A percentile compares a stretch with the other conserved stretches of the same genome.
These are phyloP conservation scores for Poecilobothrus nobilitatus DNA, from an alignment of 2,888 invertebrate species.

Conservation along the genomic window DNA sequence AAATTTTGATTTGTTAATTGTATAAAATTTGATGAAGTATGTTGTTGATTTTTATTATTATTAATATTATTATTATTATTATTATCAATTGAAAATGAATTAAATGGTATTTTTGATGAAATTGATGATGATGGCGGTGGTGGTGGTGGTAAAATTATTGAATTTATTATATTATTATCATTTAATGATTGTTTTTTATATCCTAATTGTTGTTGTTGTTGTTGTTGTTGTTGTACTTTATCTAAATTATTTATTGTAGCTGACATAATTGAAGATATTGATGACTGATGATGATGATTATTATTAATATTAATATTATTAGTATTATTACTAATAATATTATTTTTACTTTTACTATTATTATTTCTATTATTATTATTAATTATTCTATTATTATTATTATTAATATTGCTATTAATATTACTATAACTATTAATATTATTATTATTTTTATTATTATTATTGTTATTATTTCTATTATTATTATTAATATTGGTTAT, in stretches of 20 bases:
- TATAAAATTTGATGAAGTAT: conserved; percentile 10
- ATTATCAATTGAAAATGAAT: conserved; percentile 15
- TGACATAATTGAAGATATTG: conserved; percentile 42
- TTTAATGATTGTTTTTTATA: neutral
- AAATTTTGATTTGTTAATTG: conserved; percentile 17
- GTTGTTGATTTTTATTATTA: conserved; percentile 9
- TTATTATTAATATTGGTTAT: too few species aligned
- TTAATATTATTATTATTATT: conserved; percentile 10
- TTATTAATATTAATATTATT: too few species aligned
- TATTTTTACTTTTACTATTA: too few species aligned
- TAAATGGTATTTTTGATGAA: conserved; percentile 9
- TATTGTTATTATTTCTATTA: too few species aligned
- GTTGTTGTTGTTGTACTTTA: conserved; percentile 14
- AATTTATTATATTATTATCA: conserved; percentile 9
- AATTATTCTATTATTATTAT: too few species aligned
- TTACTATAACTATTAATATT: conserved; percentile 15
- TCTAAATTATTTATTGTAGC: conserved; percentile 19
- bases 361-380: conserved; percentile 27
- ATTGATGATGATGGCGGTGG: conserved; percentile 10
- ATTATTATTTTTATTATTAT: conserved; percentile 33
- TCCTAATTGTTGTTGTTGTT: conserved; percentile 18
- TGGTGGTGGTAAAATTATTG: conserved; percentile 7
- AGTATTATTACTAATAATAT: too few species aligned
- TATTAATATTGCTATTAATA: too few species aligned
- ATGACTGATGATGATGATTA: conserved; percentile 25